Evolutionary conservation across 2,888 invertebrate species (phyloP).

Genomic region (Fragum fragum): DNA sequence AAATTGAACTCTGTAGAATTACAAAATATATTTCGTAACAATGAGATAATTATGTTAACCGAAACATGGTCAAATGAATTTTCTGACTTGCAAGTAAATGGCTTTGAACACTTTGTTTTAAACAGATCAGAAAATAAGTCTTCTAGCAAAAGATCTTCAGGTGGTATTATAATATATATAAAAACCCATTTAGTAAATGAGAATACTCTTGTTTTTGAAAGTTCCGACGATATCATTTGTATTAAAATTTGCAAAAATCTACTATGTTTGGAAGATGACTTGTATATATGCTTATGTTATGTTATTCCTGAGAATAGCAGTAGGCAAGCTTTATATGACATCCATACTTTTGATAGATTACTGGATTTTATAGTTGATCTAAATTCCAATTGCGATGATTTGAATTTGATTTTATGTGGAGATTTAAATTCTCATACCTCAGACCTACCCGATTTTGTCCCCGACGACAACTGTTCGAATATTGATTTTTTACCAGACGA

Average conservation of each 20-base stretch:
- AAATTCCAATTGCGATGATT: slow-evolving; percentile 4
- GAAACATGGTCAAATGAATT: no score
- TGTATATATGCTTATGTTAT: slow-evolving; percentile 40
- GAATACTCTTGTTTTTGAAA: slow-evolving; percentile 11
- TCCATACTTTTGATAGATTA: slow-evolving; percentile 36
- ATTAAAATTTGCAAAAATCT: background rate
- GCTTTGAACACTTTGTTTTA: no score
- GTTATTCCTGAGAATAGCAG: slow-evolving; percentile 38
- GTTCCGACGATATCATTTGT: slow-evolving; percentile 20
- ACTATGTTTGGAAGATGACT: slow-evolving; percentile 20
- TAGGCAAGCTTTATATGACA: slow-evolving; percentile 32
- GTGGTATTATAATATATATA: no score
- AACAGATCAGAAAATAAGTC: no score
- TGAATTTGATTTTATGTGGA: slow-evolving; percentile 14
- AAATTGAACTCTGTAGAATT: no score
- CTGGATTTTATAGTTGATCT: slow-evolving; percentile 8
- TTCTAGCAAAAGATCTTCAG: no score
- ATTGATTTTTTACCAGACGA: no score
- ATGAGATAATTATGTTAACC: no score
- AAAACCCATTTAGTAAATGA: no score
- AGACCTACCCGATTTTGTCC: slow-evolving; percentile 21
- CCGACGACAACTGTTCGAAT: no score
- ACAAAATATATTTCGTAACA: no score
- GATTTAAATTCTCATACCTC: slow-evolving; percentile 15
- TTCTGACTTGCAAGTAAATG: no score